Percentiles rank a stretch among this genome's conserved stretches.
These are phyloP conservation scores for Typhlichthys eigenmanni DNA, from an alignment of 2,797 vertebrate genomes.

Conservation along the genomic window DNA sequence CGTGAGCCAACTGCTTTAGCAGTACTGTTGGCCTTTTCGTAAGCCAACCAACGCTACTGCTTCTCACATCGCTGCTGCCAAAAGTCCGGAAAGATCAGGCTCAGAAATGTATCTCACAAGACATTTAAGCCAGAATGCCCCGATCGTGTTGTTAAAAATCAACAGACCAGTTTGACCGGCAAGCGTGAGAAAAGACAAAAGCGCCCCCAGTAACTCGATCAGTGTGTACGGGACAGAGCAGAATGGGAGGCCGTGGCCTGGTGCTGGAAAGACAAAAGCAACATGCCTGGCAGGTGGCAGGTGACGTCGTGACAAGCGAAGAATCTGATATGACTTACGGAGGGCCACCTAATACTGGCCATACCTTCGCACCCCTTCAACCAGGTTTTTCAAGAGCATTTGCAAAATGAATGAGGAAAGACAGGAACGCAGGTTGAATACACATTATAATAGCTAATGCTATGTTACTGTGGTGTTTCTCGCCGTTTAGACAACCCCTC, in stretches of 20 bases:
- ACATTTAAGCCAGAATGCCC: background rate
- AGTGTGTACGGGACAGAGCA: conserved; percentile 24
- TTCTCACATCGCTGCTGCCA: conserved; percentile 17
- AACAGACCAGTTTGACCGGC: background rate
- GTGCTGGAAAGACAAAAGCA: conserved; percentile 36
- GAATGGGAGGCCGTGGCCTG: conserved; percentile 28
- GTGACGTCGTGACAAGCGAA: conserved; percentile 29
- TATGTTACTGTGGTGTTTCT: too few relatives aligned
- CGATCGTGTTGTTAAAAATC: background rate
- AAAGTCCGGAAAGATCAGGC: conserved; percentile 2
- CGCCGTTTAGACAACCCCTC: too few relatives aligned
- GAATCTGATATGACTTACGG: conserved; percentile 32
- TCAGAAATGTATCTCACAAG: conserved; percentile 14
- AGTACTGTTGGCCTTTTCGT: background rate
- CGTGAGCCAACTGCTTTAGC: background rate
- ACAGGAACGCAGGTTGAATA: background rate
- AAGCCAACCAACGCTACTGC: background rate
- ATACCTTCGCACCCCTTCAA: conserved; percentile 16
- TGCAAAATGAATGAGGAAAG: conserved; percentile 5
- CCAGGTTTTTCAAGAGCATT: conserved; percentile 57
- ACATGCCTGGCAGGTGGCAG: conserved; percentile 50
- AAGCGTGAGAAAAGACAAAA: background rate
- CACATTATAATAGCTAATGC: too few relatives aligned
- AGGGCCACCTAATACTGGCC: conserved; percentile 17
- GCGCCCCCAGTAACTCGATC: conserved; percentile 36